These are phyloP conservation scores for Calyptomena viridis DNA, from an alignment of 2,113 vertebrate species.

Conservation along the genomic window DNA sequence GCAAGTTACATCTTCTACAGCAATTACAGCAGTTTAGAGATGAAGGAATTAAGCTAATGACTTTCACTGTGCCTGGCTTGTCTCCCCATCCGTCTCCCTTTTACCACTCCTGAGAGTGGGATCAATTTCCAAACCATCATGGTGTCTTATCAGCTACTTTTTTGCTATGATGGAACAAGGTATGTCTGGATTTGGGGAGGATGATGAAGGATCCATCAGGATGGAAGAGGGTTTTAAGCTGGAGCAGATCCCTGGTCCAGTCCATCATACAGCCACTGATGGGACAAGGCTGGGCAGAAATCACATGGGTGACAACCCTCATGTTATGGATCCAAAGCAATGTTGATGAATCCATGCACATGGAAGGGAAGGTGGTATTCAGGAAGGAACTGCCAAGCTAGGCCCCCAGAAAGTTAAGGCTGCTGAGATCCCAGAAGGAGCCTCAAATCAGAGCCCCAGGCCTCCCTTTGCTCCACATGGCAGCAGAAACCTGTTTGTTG, in stretches of 20 bases:
- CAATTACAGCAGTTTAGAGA: neutral
- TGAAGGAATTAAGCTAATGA: neutral
- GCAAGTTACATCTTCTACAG: neutral
- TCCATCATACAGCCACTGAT: neutral
- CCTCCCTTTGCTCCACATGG: neutral
- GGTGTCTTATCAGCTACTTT: neutral
- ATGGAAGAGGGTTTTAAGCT: neutral
- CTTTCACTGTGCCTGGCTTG: neutral
- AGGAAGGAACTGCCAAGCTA: neutral
- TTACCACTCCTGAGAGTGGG: neutral
- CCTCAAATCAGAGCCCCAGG: neutral
- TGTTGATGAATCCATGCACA: neutral
- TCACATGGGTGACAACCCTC: rapidly evolving
- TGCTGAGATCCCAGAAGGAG: neutral
- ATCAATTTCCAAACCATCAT: neutral
- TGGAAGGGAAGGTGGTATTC: neutral
- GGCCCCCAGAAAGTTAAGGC: neutral
- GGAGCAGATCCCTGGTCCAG: neutral
- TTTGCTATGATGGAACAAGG: neutral
- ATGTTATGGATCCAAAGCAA: neutral
- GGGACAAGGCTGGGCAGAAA: neutral
- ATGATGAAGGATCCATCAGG: neutral
- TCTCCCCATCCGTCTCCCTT: neutral
- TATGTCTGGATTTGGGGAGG: neutral
- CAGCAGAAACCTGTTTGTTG: rapidly evolving